Conservation (phyloP, 2,797 vertebrate genomes). For the Phoeniculus purpureus region DNA sequence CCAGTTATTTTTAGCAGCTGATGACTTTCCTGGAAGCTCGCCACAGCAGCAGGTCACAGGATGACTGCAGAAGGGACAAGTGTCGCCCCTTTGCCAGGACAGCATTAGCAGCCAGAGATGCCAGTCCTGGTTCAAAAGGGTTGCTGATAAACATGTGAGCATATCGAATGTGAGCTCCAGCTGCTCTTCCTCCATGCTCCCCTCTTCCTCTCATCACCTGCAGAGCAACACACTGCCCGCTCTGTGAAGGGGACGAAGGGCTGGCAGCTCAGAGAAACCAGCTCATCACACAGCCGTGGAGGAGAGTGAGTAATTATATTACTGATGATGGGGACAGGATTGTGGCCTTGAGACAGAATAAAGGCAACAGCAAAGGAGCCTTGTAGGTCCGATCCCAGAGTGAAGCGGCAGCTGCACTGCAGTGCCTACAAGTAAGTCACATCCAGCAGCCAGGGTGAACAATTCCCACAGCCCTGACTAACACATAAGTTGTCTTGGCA, state of each 20-base stretch:
- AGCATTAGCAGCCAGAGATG: accelerated
- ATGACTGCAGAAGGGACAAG: background rate
- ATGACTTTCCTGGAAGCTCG: background rate
- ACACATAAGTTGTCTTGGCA: background rate
- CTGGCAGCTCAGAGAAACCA: accelerated
- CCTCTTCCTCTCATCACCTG: background rate
- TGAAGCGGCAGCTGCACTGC: background rate
- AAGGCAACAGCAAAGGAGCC: background rate
- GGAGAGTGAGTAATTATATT: background rate
- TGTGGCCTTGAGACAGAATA: background rate
- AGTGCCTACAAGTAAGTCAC: background rate
- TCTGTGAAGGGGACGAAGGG: background rate
- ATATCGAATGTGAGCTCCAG: background rate
- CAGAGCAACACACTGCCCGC: background rate
- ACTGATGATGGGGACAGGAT: background rate
- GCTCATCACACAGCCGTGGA: background rate
- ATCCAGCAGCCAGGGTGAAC: background rate
- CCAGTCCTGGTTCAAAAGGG: background rate
- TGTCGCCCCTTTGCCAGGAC: background rate
- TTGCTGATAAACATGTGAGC: accelerated
- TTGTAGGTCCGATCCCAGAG: accelerated
- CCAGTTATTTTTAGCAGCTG: slow-evolving; percentile 32
- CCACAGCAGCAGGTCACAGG: background rate
- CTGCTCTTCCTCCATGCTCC: background rate
- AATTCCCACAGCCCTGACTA: background rate